Conservation (phyloP, 2,797 vertebrate genomes). For the Sebastes kiyomatsui region DNA sequence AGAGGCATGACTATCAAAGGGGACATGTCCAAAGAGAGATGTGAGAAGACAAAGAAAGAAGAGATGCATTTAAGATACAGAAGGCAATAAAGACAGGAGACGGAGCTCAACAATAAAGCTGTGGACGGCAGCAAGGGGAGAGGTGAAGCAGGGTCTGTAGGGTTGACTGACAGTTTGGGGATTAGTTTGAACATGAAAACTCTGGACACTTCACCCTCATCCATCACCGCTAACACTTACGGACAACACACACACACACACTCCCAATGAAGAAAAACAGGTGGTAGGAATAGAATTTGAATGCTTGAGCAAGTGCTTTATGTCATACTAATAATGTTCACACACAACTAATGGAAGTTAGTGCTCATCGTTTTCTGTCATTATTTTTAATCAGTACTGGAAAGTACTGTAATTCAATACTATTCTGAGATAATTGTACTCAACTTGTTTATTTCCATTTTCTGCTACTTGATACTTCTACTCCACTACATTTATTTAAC, state of each 20-base stretch:
- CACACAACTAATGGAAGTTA: not conserved
- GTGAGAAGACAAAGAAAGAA: not conserved
- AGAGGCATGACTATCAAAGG: not conserved
- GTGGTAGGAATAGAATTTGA: not conserved
- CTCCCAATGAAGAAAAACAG: not conserved
- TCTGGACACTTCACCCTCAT: slow-evolving; percentile 23
- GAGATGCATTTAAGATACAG: not conserved
- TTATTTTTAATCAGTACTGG: too few relatives aligned
- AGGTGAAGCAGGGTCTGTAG: slow-evolving; percentile 20
- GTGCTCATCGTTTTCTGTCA: not conserved
- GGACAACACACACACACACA: not conserved
- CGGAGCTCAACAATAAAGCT: not conserved
- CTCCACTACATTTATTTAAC: not conserved
- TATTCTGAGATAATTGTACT: not conserved
- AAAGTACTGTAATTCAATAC: not conserved
- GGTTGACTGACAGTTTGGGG: slow-evolving; percentile 35
- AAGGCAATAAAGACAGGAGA: not conserved
- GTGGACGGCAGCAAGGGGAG: not conserved
- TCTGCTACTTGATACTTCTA: not conserved
- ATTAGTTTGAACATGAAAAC: slow-evolving; percentile 41
- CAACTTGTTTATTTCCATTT: not conserved
- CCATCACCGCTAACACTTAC: slow-evolving; percentile 3
- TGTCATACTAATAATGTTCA: not conserved
- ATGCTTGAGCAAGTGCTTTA: not conserved
- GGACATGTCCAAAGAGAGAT: not conserved